These are phyloP conservation scores for Notolabrus celidotus DNA, from an alignment of 2,797 vertebrate species.

Conservation along the genomic window DNA sequence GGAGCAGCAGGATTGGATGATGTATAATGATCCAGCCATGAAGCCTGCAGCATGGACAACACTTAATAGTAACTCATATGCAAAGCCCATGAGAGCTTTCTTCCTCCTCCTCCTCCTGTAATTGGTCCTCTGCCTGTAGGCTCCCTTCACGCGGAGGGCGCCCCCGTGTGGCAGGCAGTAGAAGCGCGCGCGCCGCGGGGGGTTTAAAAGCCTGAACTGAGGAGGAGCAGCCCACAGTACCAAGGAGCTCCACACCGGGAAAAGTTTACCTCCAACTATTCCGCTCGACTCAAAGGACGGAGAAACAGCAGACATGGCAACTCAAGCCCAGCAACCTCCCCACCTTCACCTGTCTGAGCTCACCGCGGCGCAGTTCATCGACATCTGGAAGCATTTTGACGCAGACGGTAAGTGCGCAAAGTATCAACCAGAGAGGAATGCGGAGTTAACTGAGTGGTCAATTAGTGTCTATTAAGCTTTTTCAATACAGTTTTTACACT, in stretches of 20 bases:
- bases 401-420: conserved; percentile 89
- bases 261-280: conserved; percentile 70
- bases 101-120: conserved; percentile 26
- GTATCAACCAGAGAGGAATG: neutral
- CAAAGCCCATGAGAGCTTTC: conserved; percentile 39
- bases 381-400: conserved; percentile 96
- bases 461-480: neutral
- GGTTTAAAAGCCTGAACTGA: conserved; percentile 82
- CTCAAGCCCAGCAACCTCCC: conserved; percentile 86
- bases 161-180: conserved; percentile 71
- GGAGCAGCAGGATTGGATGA: conserved; percentile 39
- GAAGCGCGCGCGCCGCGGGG: conserved; percentile 59
- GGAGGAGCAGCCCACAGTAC: conserved; percentile 64
- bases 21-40: conserved; percentile 45
- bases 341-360: conserved; percentile 93
- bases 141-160: conserved; percentile 33
- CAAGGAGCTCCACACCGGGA: conserved; percentile 57
- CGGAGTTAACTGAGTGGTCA: neutral
- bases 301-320: conserved; percentile 84
- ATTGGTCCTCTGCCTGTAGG: conserved; percentile 41
- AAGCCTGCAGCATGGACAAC: conserved; percentile 50
- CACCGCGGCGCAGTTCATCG: conserved; percentile 94
- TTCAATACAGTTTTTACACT: neutral
- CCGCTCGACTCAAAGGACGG: conserved; percentile 30
- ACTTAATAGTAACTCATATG: conserved; percentile 49